Evolutionary conservation across 2,797 vertebrate genomes (phyloP).

Genomic region (Premnoplex brunnescens): DNA sequence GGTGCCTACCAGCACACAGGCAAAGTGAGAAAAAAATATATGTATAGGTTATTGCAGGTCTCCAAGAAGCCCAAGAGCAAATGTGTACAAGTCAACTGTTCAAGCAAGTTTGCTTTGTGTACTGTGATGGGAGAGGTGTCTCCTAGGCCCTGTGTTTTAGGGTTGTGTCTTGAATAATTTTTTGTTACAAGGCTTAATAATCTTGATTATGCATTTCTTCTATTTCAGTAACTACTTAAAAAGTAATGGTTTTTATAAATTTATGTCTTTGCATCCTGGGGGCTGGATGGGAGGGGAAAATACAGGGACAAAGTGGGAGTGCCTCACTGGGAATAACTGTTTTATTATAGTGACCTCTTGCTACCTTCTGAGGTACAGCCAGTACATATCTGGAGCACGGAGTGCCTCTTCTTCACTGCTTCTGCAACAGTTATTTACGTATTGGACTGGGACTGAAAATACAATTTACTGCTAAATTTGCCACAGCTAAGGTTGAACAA

Average conservation of each 20-base stretch:
- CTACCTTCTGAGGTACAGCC: background rate
- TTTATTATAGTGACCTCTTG: background rate
- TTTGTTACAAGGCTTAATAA: background rate
- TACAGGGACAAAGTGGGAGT: background rate
- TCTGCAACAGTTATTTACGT: background rate
- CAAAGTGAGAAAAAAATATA: too few species aligned
- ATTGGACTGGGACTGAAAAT: background rate
- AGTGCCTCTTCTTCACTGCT: background rate
- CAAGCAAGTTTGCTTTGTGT: background rate
- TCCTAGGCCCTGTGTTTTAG: rapidly evolving
- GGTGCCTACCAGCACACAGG: rapidly evolving
- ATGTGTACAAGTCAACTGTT: background rate
- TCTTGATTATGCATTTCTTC: background rate
- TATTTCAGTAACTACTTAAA: background rate
- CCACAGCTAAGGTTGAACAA: background rate
- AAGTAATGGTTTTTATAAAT: background rate
- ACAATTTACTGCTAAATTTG: background rate
- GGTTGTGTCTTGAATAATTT: background rate
- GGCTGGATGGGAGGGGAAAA: background rate
- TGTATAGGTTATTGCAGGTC: background rate
- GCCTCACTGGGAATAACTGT: background rate
- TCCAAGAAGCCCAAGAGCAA: background rate
- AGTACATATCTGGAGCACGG: background rate
- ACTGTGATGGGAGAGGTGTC: background rate
- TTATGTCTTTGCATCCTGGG: background rate